A percentile compares a stretch with the other conserved stretches of the same genome.
Conservation (phyloP, 2,113 vertebrate genomes). For the Colossoma macropomum region DNA sequence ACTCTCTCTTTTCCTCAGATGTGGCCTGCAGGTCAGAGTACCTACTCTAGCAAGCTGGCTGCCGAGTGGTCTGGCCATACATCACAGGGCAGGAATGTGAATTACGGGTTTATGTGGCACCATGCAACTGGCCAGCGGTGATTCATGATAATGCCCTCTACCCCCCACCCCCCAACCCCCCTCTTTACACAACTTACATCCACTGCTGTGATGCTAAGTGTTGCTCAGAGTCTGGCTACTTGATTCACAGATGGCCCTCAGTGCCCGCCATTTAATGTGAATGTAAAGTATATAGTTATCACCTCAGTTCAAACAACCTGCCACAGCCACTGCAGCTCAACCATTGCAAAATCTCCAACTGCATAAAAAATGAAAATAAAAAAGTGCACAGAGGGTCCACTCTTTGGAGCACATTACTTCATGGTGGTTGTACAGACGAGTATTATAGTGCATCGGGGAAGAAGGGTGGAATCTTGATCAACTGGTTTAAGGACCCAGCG, state of each 20-base stretch:
- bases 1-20: constrained; percentile 18
- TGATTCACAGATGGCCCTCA: constrained; percentile 32
- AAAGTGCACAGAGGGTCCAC: neutral
- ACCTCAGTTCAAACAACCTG: neutral
- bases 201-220: constrained; percentile 12
- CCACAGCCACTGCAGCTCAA: constrained; percentile 16
- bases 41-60: neutral
- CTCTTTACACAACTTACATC: constrained; percentile 1
- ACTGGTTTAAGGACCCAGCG: constrained; percentile 44
- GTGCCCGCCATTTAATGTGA: constrained; percentile 15
- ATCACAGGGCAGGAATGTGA: constrained; percentile 43
- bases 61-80: constrained; percentile 2
- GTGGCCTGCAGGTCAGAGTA: neutral
- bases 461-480: constrained; percentile 10
- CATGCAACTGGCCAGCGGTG: constrained; percentile 1
- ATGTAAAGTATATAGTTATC: neutral
- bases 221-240: neutral
- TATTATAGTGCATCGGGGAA: neutral
- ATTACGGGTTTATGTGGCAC: constrained; percentile 39
- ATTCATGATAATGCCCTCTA: constrained; percentile 25
- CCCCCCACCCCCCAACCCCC: neutral
- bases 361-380: neutral
- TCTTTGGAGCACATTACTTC: neutral
- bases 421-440: neutral
- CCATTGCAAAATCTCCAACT: neutral